These are phyloP conservation scores for Merops nubicus DNA, from an alignment of 2,113 vertebrate species.

Conservation along the genomic window DNA sequence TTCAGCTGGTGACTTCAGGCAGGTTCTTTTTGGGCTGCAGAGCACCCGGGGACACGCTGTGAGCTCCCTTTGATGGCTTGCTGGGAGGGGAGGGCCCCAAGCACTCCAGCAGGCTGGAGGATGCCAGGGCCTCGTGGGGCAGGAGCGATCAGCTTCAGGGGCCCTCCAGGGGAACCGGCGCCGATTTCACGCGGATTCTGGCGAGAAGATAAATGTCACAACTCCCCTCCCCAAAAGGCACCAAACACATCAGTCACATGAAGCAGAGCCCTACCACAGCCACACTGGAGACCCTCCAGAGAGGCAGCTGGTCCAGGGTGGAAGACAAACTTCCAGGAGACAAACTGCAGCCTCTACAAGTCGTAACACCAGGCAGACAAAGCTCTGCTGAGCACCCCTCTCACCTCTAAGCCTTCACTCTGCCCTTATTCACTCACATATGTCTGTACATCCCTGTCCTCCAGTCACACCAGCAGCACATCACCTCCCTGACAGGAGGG, in stretches of 20 bases:
- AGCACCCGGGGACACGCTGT: rapidly evolving
- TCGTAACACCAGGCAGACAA: not conserved
- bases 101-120: rapidly evolving
- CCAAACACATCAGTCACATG: not conserved
- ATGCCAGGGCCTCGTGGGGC: not conserved
- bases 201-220: not conserved
- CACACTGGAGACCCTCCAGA: not conserved
- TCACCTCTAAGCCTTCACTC: not conserved
- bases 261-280: not conserved
- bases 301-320: not conserved
- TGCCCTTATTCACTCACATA: not conserved
- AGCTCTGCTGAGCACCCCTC: not conserved
- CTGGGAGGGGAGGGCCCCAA: not conserved
- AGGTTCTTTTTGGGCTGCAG: not conserved
- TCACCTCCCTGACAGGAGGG: no score
- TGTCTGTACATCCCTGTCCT: not conserved
- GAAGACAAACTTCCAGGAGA: not conserved
- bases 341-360: not conserved
- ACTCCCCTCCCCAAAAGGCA: not conserved
- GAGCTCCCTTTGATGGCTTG: rapidly evolving
- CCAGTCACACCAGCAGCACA: not conserved
- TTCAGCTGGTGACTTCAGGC: not conserved
- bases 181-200: not conserved
- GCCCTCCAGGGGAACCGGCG: not conserved
- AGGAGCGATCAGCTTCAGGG: not conserved